A percentile compares a stretch with the other conserved stretches of the same genome.
Evolutionary conservation across 2,113 vertebrate species (phyloP).

Genomic region (Alligator sinensis): DNA sequence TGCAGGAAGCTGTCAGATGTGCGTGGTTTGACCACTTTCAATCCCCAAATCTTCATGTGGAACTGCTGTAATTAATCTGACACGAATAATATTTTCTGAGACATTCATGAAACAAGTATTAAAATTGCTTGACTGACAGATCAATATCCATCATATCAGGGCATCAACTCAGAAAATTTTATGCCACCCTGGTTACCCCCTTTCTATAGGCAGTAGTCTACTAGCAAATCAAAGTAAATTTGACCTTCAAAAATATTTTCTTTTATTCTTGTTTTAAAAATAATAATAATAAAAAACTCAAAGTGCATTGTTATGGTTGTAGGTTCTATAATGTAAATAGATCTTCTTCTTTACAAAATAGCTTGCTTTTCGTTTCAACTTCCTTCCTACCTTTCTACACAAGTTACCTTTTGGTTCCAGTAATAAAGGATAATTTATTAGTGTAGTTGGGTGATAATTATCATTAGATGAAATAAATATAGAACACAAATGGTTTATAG

Average conservation of each 20-base stretch:
- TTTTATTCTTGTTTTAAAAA: neutral
- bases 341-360: neutral
- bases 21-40: neutral
- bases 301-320: neutral
- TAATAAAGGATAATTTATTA: constrained; percentile 64
- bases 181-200: neutral
- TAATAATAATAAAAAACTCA: neutral
- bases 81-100: constrained; percentile 13
- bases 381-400: neutral
- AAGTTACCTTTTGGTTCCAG: constrained; percentile 50
- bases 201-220: neutral
- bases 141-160: neutral
- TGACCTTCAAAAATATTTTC: neutral
- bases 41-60: neutral
- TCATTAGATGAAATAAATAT: constrained; percentile 58
- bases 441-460: constrained; percentile 66
- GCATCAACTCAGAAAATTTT: constrained; percentile 3
- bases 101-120: neutral
- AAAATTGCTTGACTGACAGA: neutral
- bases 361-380: neutral
- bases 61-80: neutral
- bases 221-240: neutral
- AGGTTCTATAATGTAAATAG: neutral
- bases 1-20: neutral
- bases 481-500: constrained; percentile 72